Evolutionary conservation across 1,140 invertebrate species (phyloP).

Genomic region (Drosophila teissieri): DNA sequence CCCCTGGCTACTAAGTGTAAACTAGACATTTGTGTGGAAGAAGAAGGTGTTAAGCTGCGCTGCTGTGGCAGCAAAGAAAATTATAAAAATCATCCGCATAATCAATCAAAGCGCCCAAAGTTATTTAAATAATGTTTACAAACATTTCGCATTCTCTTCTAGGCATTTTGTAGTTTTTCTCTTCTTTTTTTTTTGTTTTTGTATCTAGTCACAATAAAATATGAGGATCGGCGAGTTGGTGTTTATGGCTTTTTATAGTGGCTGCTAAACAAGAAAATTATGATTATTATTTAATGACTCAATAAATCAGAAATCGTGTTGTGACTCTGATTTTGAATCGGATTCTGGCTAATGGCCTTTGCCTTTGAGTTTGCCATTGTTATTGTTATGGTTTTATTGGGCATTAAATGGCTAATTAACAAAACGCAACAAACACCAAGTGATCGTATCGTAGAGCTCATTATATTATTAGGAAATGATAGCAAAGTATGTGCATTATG

Average conservation of each 20-base stretch:
- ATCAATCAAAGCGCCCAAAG: conserved; percentile 36
- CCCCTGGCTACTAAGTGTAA: neutral
- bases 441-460: conserved; percentile 33
- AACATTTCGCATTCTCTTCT: conserved; percentile 21
- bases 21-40: conserved; percentile 4
- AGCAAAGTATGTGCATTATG: neutral
- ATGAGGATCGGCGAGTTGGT: conserved; percentile 1
- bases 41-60: neutral
- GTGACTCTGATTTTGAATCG: conserved; percentile 32
- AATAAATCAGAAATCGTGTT: conserved; percentile 68
- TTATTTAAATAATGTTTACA: conserved; percentile 48
- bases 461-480: conserved; percentile 44
- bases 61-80: neutral
- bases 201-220: neutral
- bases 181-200: too few species aligned
- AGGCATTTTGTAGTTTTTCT: too few species aligned
- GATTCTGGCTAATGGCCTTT: conserved; percentile 39
- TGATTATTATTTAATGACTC: conserved; percentile 78
- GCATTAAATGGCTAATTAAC: conserved; percentile 78
- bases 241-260: conserved; percentile 41
- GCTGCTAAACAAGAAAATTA: conserved; percentile 64
- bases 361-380: conserved; percentile 23
- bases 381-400: conserved; percentile 57
- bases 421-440: conserved; percentile 60
- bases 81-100: conserved; percentile 26